Evolutionary conservation across 2,888 invertebrate genomes (phyloP), one percentile per base, ranked within the genome.

Genomic region (Nudaria mundana): DNA sequence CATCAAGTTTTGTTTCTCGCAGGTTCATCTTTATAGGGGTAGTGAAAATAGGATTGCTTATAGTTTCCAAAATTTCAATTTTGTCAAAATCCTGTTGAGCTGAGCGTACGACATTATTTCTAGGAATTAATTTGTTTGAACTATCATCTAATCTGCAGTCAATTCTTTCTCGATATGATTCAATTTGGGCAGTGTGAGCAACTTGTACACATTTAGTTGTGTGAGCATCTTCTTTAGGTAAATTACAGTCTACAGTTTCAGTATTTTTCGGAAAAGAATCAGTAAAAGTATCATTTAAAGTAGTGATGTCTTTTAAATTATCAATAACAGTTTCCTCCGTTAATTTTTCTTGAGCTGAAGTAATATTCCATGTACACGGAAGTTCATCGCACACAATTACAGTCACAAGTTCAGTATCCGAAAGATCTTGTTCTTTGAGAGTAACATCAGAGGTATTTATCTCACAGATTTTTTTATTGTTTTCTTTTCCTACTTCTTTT

Each of bases 1-100:
- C 38, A 4, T 36, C 30, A 30, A 44, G 22, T 37, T 40, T 43
- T 29, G 6, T 13, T 28, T 20, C 20, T 20, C 20, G 3, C 8
- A 20, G 20, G 2, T 20, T 20, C 2, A n/a, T 24, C 10, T 24
- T 15, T 2, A 24, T 24, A 2, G 24, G 24, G 15, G 15, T 8
- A 3, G 22, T 22, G 33, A 29, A 13, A 30, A 15, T 30, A 30
- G 30, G 35, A 37, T 34, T 37, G 31, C 8, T 18, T 26, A 26
- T 20, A 18, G 29, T 18, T 23, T 33, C 28, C 7, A 30, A 12
- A 22, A 39, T 12, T 33, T 39, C 33, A 8, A 30, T 30, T 39
- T 39, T 39, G 16, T 38, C 20, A 28, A 18, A 30, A 20, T 24
- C 20, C 5, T 20, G 20, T 20, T 20, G 20, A 20, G 2, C 6